phyloP scores from a whole-genome alignment of 2,797 vertebrate species.

The Alouatta caraya region DNA sequence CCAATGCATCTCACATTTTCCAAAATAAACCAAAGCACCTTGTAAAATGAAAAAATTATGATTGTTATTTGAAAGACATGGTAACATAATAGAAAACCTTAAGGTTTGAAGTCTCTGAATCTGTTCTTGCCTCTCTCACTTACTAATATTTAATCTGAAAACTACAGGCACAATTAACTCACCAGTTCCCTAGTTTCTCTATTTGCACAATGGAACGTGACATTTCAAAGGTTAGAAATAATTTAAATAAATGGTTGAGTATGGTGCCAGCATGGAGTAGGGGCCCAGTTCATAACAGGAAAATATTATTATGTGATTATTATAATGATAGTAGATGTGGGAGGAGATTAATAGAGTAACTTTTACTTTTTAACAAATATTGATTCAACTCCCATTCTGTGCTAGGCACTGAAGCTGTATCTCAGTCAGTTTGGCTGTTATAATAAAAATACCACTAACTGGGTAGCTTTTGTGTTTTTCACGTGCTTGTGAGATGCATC shows the following conservation, averaged over 20 bases:
- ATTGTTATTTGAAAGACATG: neutral
- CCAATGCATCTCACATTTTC: neutral
- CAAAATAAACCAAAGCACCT: neutral
- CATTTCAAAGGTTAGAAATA: neutral
- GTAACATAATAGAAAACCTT: neutral
- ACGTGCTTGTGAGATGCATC: neutral
- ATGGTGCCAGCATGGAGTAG: too few relatives aligned
- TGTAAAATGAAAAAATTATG: neutral
- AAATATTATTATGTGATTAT: neutral
- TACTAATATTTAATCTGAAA: neutral
- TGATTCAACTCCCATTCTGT: neutral
- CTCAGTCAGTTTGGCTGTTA: neutral
- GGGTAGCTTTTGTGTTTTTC: too few relatives aligned
- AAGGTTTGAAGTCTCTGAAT: neutral
- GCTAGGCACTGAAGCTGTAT: neutral
- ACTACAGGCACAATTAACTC: neutral
- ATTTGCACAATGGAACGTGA: neutral
- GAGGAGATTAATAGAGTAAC: neutral
- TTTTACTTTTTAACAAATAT: neutral
- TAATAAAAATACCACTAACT: neutral
- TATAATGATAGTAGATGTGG: neutral
- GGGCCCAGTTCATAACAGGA: neutral
- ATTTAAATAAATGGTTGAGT: neutral
- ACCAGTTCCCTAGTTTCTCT: neutral
- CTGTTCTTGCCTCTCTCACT: neutral